Evolutionary conservation across 30 jellyfish, hydroid and myxozoan genomes (phyloP).

Genomic region (Chironex yamaguchii): DNA sequence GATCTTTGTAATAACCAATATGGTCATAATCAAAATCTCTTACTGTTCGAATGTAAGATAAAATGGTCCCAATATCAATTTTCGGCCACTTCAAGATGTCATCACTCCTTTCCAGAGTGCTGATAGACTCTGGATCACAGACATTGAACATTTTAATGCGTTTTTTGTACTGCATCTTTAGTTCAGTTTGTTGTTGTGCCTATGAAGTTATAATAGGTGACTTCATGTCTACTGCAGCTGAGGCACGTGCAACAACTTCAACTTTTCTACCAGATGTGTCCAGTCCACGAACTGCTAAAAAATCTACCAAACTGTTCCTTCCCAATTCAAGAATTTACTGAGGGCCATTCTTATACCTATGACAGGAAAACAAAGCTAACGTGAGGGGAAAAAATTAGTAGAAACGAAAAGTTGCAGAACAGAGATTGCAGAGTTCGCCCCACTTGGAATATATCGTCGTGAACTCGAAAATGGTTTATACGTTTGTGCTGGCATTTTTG

Average conservation of each 20-base stretch:
- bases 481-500: too few relatives aligned
- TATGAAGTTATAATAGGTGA: neutral
- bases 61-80: conserved; percentile 40
- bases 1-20: conserved; percentile 63
- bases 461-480: conserved; percentile 19
- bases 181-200: neutral
- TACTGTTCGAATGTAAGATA: conserved; percentile 37
- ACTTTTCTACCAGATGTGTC: conserved; percentile 22
- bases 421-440: too few relatives aligned
- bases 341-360: neutral
- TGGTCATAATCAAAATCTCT: conserved; percentile 42
- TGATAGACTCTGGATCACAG: conserved; percentile 27
- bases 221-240: conserved; percentile 1
- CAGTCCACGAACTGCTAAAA: conserved; percentile 39
- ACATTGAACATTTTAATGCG: conserved; percentile 24
- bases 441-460: conserved; percentile 20
- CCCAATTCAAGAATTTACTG: conserved; percentile 6
- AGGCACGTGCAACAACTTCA: conserved; percentile 41
- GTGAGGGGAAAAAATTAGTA: too few relatives aligned
- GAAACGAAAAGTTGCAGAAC: too few relatives aligned
- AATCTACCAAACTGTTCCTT: neutral
- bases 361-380: neutral
- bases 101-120: neutral
- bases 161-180: conserved; percentile 9
- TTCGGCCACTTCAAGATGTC: conserved; percentile 37